These are phyloP conservation scores for Menidia beryllina DNA, from an alignment of 2,113 vertebrate species.

Conservation along the genomic window DNA sequence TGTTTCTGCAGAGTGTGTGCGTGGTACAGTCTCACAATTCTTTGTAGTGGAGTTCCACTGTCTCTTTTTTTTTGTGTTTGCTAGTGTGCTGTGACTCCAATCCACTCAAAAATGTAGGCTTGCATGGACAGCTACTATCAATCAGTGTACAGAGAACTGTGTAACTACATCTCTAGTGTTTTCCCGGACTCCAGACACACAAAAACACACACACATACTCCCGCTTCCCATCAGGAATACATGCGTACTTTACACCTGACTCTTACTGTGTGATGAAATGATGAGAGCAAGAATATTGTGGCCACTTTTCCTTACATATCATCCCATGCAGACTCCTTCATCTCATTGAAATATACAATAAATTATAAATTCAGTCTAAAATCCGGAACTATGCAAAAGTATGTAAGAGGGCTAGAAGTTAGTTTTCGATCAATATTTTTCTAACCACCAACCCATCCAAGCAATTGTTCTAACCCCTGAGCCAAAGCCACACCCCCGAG, in stretches of 20 bases:
- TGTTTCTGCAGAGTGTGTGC: constrained; percentile 45
- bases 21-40: constrained; percentile 61
- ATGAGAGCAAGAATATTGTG: constrained; percentile 34
- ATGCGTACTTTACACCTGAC: constrained; percentile 55
- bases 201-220: constrained; percentile 22
- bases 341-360: constrained; percentile 16
- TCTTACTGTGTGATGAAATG: constrained; percentile 46
- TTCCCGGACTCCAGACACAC: constrained; percentile 38
- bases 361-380: background rate
- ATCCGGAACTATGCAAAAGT: background rate
- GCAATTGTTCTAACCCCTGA: too few species aligned
- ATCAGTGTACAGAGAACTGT: constrained; percentile 64
- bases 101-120: constrained; percentile 75
- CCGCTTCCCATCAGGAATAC: constrained; percentile 47
- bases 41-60: constrained; percentile 76
- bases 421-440: too few species aligned
- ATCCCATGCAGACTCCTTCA: constrained; percentile 12
- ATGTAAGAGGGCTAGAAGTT: too few species aligned
- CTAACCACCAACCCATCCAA: too few species aligned
- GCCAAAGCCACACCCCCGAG: too few species aligned
- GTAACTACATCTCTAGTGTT: constrained; percentile 58
- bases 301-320: constrained; percentile 28
- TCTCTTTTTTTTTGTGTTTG: constrained; percentile 73
- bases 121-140: constrained; percentile 74
- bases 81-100: constrained; percentile 75